Evolutionary conservation across 2,113 vertebrate genomes (phyloP), one percentile per base, ranked within the genome.

Genomic region (Chaetura pelagica): DNA sequence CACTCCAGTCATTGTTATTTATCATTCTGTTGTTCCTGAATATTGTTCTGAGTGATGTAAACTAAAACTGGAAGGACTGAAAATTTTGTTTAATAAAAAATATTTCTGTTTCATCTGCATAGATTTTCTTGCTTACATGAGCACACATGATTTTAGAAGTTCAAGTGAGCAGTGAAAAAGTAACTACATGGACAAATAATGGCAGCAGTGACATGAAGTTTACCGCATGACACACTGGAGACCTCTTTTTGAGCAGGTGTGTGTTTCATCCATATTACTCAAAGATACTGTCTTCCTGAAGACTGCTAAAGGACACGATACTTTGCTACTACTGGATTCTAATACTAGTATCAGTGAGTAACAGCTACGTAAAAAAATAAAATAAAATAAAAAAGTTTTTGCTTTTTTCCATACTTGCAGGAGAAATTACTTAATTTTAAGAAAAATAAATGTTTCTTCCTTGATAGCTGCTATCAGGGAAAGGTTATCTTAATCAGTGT

Each of bases 91-190:
- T 8, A 5, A 12, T 46, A 38, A 48, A 80, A 91, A 40, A 0
- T 0, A 0, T 12, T 44, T 57, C 23, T 11, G 40, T 49, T 71
- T 54, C 5, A 55, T 44, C 16, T 42, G 32, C 0, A 0, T 3
- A 35, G 27, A 19, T 49, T 38, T 78, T 72, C 29, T 44, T 61
- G 29, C 13, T 73, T 62, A 34, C 5, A 16, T 21, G 16, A 48
- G 4, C n/a, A 44, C 23, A 62, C 8, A 24, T 29, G 6, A 48
- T 77, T 71, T 64, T 35, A 49, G 34, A 55, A 38, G 19, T 27
- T 68, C 21, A 68, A 68, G 4, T 26, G 20, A 38, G 10, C 12
- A 44, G 35, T 68, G 20, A 58, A 63, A 35, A 68, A 63, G 27
- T 51, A 46, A 35, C 20, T 19, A 11, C 12, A 34, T 12, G 51